Evolutionary conservation across 1,140 invertebrate species (phyloP), one percentile per base, ranked within the genome.

Genomic region (Capitella teleta): DNA sequence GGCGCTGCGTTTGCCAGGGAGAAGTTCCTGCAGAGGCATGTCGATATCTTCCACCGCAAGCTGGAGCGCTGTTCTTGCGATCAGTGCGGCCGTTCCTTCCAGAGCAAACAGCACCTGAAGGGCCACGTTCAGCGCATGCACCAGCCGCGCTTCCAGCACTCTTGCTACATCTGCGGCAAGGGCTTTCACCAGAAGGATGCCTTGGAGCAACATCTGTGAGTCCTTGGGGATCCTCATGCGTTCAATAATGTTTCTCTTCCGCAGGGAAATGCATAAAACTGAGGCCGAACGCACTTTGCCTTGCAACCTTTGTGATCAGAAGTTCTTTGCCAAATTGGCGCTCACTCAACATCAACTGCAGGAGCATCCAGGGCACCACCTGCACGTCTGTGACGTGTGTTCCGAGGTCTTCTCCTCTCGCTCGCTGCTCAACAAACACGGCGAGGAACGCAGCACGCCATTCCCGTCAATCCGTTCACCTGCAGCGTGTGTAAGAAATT

Each of bases 401-500:
- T 16, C 10, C 6, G 19, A 34, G 26, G 19, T 16, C 28, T 47
- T 47, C 30, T 16, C 19, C n/a, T 32, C 45, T 16, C 30, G 36
- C 28, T 5, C 25, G 25, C 19, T 36, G 45, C 26, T 47, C 19
- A 32, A 47, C 16, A 19, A n/a, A 5, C 45, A 47, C 45, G 5
- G 16, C 8, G 45, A 47, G 5, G 45, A 47, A 18, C 45, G 45
- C 6, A n/a, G n/a, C n/a, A n/a, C n/a, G n/a, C n/a, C n/a, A n/a
- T n/a, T n/a, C n/a, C n/a, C n/a, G n/a, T n/a, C n/a, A n/a, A n/a
- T n/a, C 45, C 45, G 5, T 47, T 37, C 19, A 19, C 32, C 5
- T 47, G 45, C 18, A 28, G 6, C 8, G n/a, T 32, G 8, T 47
- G 45, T 19, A 16, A 18, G 19, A 47, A 47, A 32, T 32, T n/a